Conservation (phyloP, 2,797 vertebrate species). For the Anas acuta region DNA sequence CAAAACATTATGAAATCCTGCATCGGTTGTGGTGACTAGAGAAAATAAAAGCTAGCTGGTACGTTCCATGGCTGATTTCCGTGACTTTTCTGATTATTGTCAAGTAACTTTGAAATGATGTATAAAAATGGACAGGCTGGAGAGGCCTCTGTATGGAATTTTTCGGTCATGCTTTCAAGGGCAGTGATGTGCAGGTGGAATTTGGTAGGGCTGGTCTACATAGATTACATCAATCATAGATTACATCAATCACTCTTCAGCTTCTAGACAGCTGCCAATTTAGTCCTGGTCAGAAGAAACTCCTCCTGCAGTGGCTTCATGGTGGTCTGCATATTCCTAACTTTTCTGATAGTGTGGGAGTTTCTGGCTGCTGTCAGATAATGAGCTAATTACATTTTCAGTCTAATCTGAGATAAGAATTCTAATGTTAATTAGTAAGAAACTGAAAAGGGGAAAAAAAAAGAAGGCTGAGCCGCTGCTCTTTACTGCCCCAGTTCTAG, state of each 20-base stretch:
- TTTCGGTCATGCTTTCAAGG: not conserved
- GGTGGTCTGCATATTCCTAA: not conserved
- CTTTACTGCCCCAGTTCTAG: not conserved
- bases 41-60: not conserved
- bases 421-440: not conserved
- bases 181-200: not conserved
- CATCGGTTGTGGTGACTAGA: not conserved
- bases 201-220: not conserved
- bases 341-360: not conserved
- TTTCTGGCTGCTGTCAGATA: slow-evolving; percentile 10
- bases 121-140: not conserved
- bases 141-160: not conserved
- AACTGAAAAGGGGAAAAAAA: not conserved
- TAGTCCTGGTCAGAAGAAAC: not conserved
- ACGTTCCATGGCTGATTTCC: not conserved
- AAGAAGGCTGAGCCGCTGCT: not conserved
- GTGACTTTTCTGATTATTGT: not conserved
- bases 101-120: not conserved
- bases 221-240: not conserved
- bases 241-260: not conserved
- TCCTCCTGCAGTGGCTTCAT: not conserved
- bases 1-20: not conserved
- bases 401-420: not conserved
- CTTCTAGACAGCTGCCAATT: not conserved
- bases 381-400: not conserved